These are phyloP conservation scores for Leptinotarsa peninsularis DNA, from an alignment of 2,888 invertebrate species.

Conservation along the genomic window DNA sequence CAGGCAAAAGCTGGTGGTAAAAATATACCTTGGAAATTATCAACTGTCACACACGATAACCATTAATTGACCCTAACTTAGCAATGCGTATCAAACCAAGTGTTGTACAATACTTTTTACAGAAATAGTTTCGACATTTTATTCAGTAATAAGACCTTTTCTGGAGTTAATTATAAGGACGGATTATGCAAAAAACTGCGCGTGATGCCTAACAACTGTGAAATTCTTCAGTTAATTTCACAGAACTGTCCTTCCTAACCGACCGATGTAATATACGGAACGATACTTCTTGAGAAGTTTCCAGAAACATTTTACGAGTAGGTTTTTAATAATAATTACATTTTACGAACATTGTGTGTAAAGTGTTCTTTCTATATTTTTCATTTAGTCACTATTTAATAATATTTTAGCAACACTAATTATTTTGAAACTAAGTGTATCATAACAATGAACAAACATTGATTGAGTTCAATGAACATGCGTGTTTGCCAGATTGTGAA, in stretches of 20 bases:
- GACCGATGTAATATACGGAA: background rate
- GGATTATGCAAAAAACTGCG: slow-evolving; percentile 3
- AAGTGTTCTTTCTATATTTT: too few relatives aligned
- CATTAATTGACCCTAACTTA: background rate
- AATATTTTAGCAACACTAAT: too few relatives aligned
- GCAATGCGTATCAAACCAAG: slow-evolving; percentile 9
- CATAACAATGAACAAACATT: too few relatives aligned
- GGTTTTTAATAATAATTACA: too few relatives aligned
- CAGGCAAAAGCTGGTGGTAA: too few relatives aligned
- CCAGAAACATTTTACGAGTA: too few relatives aligned
- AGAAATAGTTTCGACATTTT: slow-evolving; percentile 28
- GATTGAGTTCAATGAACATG: too few relatives aligned
- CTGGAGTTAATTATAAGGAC: slow-evolving; percentile 12
- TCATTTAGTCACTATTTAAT: too few relatives aligned
- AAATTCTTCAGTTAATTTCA: background rate
- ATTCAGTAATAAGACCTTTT: slow-evolving; percentile 31
- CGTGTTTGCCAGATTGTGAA: too few relatives aligned
- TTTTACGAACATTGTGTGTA: too few relatives aligned
- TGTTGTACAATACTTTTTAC: slow-evolving; percentile 19
- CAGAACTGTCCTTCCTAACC: slow-evolving; percentile 1
- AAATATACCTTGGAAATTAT: too few relatives aligned
- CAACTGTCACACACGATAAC: background rate
- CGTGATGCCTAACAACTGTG: background rate
- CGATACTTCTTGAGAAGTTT: background rate
- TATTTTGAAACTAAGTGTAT: too few relatives aligned